Evolutionary conservation across 2,113 vertebrate species (phyloP), one percentile per base, ranked within the genome.

Genomic region (Jaculus jaculus): DNA sequence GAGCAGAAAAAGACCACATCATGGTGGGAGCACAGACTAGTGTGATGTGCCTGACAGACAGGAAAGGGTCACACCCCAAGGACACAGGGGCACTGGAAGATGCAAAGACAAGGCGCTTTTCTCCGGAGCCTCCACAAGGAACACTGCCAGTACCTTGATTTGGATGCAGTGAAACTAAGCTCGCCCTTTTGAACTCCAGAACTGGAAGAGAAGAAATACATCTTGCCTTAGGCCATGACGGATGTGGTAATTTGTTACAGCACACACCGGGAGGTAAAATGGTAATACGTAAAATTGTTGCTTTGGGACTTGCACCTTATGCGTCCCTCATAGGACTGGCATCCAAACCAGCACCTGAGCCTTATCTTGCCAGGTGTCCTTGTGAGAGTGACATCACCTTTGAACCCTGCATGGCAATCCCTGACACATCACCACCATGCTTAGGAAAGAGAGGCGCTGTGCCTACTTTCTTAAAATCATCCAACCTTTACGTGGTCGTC

Each of bases 111-210:
- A 37, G 75, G 0, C 1, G 74, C n/a, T 74, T 86, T 10, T 71
- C 8, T 17, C 1, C 8, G 32, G 39, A 66, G 21, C 3, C 34
- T 73, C 23, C 37, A 23, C 26, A 23, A 82, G 65, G n/a, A 89
- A 39, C 26, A 21, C 12, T 78, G 63, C 5, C 13, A 66, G 12
- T 16, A 58, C 30, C 5, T 63, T 87, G n/a, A n/a, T 75, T 74
- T 21, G 74, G 79, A 79, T 18, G 54, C 37, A 47, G n/a, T 63
- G 58, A 86, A 61, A 72, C 63, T 77, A 34, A 85, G 34, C 73
- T 81, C 73, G 63, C 37, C 72, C 28, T 71, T 92, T 51, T 58
- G 26, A 90, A 86, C 34, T 84, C 87, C 47, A 75, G 20, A 90
- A 71, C 32, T 61, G 0, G 81, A 60, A 92, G 42, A 91, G 58